These are phyloP conservation scores for Drosophila greeni DNA, from an alignment of 2,888 invertebrate species.

Conservation along the genomic window DNA sequence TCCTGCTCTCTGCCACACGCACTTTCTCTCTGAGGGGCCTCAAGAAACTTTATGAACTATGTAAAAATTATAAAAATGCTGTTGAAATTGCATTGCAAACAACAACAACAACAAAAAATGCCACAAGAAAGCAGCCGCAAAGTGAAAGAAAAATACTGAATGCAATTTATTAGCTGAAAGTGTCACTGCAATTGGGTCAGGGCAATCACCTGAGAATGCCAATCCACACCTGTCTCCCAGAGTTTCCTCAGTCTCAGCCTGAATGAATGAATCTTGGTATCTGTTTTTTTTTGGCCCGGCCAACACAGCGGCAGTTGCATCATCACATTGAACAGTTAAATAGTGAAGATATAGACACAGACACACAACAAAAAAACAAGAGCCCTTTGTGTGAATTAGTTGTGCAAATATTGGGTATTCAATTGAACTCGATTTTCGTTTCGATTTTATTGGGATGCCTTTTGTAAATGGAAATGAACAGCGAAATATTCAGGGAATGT, in stretches of 20 bases:
- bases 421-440: conserved; percentile 49
- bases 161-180: conserved; percentile 72
- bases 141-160: conserved; percentile 66
- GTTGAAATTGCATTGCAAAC: conserved; percentile 37
- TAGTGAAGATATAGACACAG: conserved; percentile 29
- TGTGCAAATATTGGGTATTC: conserved; percentile 63
- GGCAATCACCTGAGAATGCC: conserved; percentile 44
- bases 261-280: background rate
- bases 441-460: conserved; percentile 6
- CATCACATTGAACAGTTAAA: conserved; percentile 54
- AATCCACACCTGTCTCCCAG: conserved; percentile 16
- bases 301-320: conserved; percentile 48
- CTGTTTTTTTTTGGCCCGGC: background rate
- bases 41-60: conserved; percentile 71
- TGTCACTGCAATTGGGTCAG: conserved; percentile 66
- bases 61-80: conserved; percentile 60
- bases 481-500: background rate
- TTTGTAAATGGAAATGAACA: conserved; percentile 54
- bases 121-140: conserved; percentile 62
- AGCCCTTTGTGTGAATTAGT: conserved; percentile 56
- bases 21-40: conserved; percentile 62
- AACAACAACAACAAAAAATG: conserved; percentile 48
- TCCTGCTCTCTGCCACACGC: conserved; percentile 49
- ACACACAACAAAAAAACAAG: conserved; percentile 25
- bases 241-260: background rate